phyloP scores from a whole-genome alignment of 1,140 invertebrate genomes.

The Drosophila orosa region DNA sequence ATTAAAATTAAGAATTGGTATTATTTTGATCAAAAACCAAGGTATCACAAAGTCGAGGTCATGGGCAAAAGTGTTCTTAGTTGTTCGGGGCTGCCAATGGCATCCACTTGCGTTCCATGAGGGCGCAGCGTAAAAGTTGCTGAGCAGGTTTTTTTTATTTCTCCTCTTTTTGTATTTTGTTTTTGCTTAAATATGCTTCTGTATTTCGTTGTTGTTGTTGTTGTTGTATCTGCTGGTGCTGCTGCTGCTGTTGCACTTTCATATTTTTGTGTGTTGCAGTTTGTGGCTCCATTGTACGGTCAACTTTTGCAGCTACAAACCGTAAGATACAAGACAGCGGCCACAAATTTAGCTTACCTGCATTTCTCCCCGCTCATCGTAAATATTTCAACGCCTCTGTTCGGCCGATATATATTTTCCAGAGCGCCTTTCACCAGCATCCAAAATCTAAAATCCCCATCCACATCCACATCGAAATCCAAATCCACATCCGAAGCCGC shows the following conservation, averaged over 20 bases:
- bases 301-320: conserved; percentile 57
- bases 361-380: conserved; percentile 61
- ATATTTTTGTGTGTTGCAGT: conserved; percentile 65
- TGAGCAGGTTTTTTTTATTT: conserved; percentile 60
- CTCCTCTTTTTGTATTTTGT: conserved; percentile 7
- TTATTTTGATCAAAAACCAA: no score
- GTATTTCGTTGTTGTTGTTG: conserved; percentile 11
- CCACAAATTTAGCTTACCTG: conserved; percentile 29
- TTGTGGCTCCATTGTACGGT: conserved; percentile 46
- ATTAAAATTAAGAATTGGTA: not conserved
- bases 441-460: conserved; percentile 5
- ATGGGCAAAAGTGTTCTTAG: conserved; percentile 6
- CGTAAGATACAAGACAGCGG: conserved; percentile 38
- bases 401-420: conserved; percentile 42
- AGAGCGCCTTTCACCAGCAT: conserved; percentile 65
- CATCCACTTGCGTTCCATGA: conserved; percentile 73
- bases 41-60: not conserved
- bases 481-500: not conserved
- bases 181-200: conserved; percentile 34
- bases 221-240: conserved; percentile 34
- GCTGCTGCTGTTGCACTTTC: conserved; percentile 68
- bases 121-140: conserved; percentile 70
- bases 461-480: not conserved
- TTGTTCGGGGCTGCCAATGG: conserved; percentile 37
- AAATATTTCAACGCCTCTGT: conserved; percentile 79